A percentile compares a stretch with the other conserved stretches of the same genome.
phyloP scores from a whole-genome alignment of 2,888 invertebrate genomes.

The Drosophila histrio region DNA sequence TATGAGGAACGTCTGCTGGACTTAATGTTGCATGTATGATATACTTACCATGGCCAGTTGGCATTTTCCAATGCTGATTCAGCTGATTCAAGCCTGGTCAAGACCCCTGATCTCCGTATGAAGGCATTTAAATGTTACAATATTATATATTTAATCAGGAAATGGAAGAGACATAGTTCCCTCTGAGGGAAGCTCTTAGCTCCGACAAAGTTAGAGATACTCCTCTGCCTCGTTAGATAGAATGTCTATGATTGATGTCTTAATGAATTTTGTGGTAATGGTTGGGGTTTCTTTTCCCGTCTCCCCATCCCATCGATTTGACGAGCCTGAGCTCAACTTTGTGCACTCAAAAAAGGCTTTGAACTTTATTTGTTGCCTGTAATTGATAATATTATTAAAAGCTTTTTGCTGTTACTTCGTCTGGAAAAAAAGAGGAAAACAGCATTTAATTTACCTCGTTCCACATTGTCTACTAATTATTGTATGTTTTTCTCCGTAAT shows the following conservation, averaged over 20 bases:
- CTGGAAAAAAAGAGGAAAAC: slow-evolving; percentile 4
- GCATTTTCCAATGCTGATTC: slow-evolving; percentile 37
- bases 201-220: not conserved
- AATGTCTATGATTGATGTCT: slow-evolving; percentile 2
- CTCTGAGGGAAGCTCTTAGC: not conserved
- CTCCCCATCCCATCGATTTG: not conserved
- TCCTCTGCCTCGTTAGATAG: not conserved
- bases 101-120: slow-evolving; percentile 18
- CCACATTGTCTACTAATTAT: slow-evolving; percentile 10
- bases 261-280: not conserved
- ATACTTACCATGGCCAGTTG: slow-evolving; percentile 44
- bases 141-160: slow-evolving; percentile 7
- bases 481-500: slow-evolving; percentile 10
- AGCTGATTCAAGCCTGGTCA: slow-evolving; percentile 24
- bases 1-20: slow-evolving; percentile 14
- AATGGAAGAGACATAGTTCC: not conserved
- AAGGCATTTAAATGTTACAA: slow-evolving; percentile 20
- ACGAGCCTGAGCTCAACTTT: not conserved
- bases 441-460: slow-evolving; percentile 1
- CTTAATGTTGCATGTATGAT: slow-evolving; percentile 63
- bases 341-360: slow-evolving; percentile 1
- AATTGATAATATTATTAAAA: slow-evolving; percentile 24
- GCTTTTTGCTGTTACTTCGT: slow-evolving; percentile 16
- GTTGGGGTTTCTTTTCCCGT: not conserved
- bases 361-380: slow-evolving; percentile 5